Conservation (phyloP, 2,113 vertebrate genomes). For the Pyxicephalus adspersus region DNA sequence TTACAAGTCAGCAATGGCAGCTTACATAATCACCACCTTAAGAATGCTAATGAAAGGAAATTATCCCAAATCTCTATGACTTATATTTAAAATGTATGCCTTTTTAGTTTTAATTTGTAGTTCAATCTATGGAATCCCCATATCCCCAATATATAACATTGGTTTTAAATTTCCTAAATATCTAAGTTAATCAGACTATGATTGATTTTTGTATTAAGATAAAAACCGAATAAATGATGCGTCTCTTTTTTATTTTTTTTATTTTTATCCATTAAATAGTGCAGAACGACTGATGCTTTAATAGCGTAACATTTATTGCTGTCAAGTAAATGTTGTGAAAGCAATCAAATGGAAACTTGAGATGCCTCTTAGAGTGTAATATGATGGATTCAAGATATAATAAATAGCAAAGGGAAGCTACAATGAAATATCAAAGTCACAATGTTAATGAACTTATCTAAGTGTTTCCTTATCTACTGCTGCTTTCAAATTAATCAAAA, state of each 20-base stretch:
- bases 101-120: background rate
- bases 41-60: too few species aligned
- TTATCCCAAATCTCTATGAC: too few species aligned
- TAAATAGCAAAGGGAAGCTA: slow-evolving; percentile 35
- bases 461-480: slow-evolving; percentile 33
- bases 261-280: slow-evolving; percentile 30
- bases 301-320: slow-evolving; percentile 46
- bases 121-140: background rate
- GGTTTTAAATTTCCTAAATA: background rate
- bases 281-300: slow-evolving; percentile 20
- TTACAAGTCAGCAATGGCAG: too few species aligned
- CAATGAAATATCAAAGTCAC: slow-evolving; percentile 47
- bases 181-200: background rate
- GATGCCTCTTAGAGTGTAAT: slow-evolving; percentile 42
- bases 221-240: slow-evolving; percentile 4
- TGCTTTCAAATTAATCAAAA: slow-evolving; percentile 42
- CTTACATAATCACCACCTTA: too few species aligned
- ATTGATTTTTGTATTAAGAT: background rate
- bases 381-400: slow-evolving; percentile 46
- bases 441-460: slow-evolving; percentile 46
- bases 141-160: too few species aligned
- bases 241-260: slow-evolving; percentile 23
- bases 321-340: slow-evolving; percentile 48
- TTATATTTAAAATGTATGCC: background rate
- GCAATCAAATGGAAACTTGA: slow-evolving; percentile 48